Conservation (phyloP, 1,140 invertebrate species). For the Dendrolimus kikuchii region DNA sequence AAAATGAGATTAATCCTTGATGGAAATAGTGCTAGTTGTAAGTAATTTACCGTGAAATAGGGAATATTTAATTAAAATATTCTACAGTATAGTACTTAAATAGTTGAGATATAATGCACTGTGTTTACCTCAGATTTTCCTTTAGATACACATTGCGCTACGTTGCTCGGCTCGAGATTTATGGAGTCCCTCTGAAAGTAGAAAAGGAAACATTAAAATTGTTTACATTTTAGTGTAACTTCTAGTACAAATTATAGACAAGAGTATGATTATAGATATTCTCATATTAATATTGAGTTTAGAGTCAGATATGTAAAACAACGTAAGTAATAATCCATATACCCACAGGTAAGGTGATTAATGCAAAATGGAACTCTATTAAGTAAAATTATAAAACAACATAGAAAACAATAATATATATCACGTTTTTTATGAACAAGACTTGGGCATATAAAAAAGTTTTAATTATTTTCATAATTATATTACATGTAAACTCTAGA, state of each 20-base stretch:
- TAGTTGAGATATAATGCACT: conserved; percentile 11
- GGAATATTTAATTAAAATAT: conserved; percentile 44
- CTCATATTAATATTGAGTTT: too few relatives aligned
- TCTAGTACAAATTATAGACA: background rate
- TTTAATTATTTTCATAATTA: too few relatives aligned
- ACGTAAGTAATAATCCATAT: too few relatives aligned
- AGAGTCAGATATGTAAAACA: too few relatives aligned
- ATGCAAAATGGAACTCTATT: too few relatives aligned
- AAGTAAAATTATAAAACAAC: too few relatives aligned
- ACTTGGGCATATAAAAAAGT: too few relatives aligned
- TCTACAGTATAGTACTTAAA: conserved; percentile 10
- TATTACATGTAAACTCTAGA: too few relatives aligned
- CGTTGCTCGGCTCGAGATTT: conserved; percentile 82
- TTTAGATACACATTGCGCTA: conserved; percentile 85
- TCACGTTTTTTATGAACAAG: too few relatives aligned
- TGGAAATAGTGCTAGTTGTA: conserved; percentile 65
- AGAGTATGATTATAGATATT: too few relatives aligned
- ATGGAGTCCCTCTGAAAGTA: conserved; percentile 82
- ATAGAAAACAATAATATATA: too few relatives aligned
- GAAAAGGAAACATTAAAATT: conserved; percentile 19
- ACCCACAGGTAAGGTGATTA: too few relatives aligned
- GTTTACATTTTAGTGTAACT: background rate
- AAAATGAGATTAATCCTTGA: conserved; percentile 69
- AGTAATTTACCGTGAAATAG: conserved; percentile 42
- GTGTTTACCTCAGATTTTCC: conserved; percentile 85